A percentile compares a stretch with the other conserved stretches of the same genome.
These are phyloP conservation scores for Tineola bisselliella DNA, from an alignment of 2,888 invertebrate genomes.

Conservation along the genomic window DNA sequence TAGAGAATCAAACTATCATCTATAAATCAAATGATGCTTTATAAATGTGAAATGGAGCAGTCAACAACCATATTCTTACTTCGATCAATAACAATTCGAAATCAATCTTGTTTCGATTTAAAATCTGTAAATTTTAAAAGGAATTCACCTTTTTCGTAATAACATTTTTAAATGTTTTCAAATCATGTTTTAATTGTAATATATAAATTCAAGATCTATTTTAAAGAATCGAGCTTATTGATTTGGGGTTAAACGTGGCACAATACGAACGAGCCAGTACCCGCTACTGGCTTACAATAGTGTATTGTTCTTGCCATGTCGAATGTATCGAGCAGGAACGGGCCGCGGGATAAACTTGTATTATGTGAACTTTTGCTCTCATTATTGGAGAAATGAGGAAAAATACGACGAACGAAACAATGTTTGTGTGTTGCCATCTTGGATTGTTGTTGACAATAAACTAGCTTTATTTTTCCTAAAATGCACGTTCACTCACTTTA, in stretches of 20 bases:
- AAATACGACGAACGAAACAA: not conserved
- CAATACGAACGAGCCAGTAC: conserved; percentile 42
- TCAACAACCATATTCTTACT: not conserved
- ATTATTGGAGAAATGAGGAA: conserved; percentile 22
- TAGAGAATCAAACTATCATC: not conserved
- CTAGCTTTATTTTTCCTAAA: not conserved
- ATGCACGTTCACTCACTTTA: too few species aligned
- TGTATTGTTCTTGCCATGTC: conserved; percentile 57
- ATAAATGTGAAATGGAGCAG: conserved; percentile 13
- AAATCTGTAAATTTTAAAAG: too few species aligned
- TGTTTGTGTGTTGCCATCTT: not conserved
- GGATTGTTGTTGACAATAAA: not conserved
- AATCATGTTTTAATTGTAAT: too few species aligned
- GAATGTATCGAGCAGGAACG: conserved; percentile 51
- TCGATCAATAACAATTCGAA: not conserved
- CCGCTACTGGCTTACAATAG: conserved; percentile 51
- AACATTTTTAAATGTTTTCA: too few species aligned
- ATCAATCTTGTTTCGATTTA: not conserved
- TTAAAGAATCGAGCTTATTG: conserved; percentile 16
- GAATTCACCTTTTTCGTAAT: too few species aligned
- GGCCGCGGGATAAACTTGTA: conserved; percentile 17
- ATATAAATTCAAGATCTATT: not conserved
- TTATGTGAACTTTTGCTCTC: conserved; percentile 37
- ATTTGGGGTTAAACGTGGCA: conserved; percentile 41
- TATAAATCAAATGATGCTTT: conserved; percentile 7